Conservation (phyloP, 2,888 invertebrate genomes). For the Calameuta pallipes region DNA sequence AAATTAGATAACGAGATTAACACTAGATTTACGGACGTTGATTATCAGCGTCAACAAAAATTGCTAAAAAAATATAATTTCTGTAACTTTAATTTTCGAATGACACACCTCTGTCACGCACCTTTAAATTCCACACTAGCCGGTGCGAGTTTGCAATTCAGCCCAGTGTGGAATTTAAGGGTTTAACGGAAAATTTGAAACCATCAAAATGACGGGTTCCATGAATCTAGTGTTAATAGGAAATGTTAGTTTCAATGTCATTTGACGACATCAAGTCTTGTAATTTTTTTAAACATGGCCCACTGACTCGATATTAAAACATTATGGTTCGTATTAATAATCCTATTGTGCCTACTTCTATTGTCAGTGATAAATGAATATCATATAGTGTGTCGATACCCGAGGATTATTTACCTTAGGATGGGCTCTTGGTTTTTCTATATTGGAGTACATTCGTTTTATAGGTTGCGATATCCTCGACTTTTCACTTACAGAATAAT, state of each 20-base stretch:
- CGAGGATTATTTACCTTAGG: not conserved
- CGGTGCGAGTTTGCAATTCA: too few species aligned
- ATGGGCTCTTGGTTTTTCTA: not conserved
- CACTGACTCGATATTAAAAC: not conserved
- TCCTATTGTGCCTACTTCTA: slow-evolving; percentile 59
- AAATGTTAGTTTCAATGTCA: not conserved
- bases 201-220: too few species aligned
- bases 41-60: too few species aligned
- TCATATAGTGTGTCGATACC: slow-evolving; percentile 13
- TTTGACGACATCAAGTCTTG: too few species aligned
- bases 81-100: too few species aligned
- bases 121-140: too few species aligned
- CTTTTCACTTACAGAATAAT: not conserved
- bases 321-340: slow-evolving; percentile 38
- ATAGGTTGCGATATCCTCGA: not conserved
- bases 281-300: not conserved
- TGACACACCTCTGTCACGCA: too few species aligned
- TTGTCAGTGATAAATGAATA: slow-evolving; percentile 44
- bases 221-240: not conserved
- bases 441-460: not conserved
- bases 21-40: too few species aligned
- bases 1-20: not conserved
- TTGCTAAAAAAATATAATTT: too few species aligned
- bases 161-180: too few species aligned
- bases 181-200: too few species aligned